phyloP scores from a whole-genome alignment of 2,113 vertebrate genomes.

The Rhynchomys soricoides region DNA sequence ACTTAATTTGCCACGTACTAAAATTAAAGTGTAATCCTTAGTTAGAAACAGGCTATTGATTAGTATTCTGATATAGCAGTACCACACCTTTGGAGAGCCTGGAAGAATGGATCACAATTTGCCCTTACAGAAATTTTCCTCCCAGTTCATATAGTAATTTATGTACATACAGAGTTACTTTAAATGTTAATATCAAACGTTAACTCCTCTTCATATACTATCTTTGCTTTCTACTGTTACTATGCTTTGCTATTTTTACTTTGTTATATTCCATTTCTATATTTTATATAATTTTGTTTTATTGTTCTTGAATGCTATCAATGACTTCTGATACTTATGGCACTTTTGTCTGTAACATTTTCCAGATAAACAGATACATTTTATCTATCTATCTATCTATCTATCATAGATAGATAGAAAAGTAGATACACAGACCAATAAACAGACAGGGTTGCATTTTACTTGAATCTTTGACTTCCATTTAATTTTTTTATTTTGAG shows the following conservation, averaged over 20 bases:
- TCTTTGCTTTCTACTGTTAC: not conserved
- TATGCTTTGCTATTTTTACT: not conserved
- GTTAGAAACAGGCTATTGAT: constrained; percentile 29
- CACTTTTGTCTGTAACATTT: not conserved
- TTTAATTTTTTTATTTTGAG: not conserved
- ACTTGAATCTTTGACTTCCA: not conserved
- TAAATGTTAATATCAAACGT: constrained; percentile 57
- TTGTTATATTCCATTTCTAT: constrained; percentile 3
- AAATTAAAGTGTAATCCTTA: constrained; percentile 2
- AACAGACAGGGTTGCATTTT: not conserved
- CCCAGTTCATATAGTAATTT: not conserved
- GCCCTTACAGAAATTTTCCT: constrained; percentile 37
- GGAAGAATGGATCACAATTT: not conserved
- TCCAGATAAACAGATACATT: not conserved
- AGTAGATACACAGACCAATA: not conserved
- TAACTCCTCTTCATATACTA: not conserved
- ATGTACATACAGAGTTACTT: constrained; percentile 33
- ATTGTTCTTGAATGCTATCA: not conserved
- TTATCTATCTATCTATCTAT: too few species aligned
- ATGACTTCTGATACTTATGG: not conserved
- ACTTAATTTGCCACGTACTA: not conserved
- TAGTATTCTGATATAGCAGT: constrained; percentile 31
- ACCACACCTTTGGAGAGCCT: not conserved
- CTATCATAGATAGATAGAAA: too few species aligned
- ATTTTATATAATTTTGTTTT: not conserved